Conservation (phyloP, 2,797 vertebrate species). For the Acanthiza pusilla region DNA sequence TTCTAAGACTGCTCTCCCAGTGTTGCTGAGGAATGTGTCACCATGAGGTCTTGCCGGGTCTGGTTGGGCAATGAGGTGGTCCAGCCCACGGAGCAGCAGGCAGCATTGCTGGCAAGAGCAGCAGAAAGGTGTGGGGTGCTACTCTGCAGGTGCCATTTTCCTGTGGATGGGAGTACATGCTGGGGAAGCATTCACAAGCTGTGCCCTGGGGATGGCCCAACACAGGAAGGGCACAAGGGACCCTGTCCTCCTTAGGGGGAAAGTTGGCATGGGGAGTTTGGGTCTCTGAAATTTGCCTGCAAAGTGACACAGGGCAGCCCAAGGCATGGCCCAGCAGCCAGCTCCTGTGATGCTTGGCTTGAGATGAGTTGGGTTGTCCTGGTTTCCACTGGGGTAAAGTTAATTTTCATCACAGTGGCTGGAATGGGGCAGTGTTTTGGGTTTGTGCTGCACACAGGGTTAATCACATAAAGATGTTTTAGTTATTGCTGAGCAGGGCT, state of each 20-base stretch:
- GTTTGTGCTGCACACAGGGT: background rate
- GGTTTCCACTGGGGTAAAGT: background rate
- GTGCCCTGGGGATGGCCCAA: background rate
- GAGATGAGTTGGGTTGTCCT: background rate
- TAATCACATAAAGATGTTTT: background rate
- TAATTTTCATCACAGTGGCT: background rate
- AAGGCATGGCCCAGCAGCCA: background rate
- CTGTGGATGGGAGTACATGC: background rate
- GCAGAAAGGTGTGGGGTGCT: background rate
- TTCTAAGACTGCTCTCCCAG: background rate
- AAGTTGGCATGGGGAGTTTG: background rate
- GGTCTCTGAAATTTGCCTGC: background rate
- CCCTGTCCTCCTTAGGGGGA: accelerated
- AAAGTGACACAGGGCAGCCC: background rate
- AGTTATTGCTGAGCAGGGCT: background rate
- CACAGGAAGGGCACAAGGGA: background rate
- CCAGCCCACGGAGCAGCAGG: accelerated
- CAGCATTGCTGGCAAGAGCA: accelerated
- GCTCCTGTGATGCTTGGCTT: background rate
- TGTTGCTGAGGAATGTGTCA: background rate
- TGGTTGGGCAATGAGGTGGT: accelerated
- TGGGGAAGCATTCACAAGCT: background rate
- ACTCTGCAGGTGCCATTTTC: background rate
- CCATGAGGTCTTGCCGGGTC: background rate
- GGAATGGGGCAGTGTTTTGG: background rate